Percentiles rank a stretch among this genome's conserved stretches.
These are phyloP conservation scores for Mizuhopecten yessoensis DNA, from an alignment of 1,140 invertebrate genomes.

Conservation along the genomic window DNA sequence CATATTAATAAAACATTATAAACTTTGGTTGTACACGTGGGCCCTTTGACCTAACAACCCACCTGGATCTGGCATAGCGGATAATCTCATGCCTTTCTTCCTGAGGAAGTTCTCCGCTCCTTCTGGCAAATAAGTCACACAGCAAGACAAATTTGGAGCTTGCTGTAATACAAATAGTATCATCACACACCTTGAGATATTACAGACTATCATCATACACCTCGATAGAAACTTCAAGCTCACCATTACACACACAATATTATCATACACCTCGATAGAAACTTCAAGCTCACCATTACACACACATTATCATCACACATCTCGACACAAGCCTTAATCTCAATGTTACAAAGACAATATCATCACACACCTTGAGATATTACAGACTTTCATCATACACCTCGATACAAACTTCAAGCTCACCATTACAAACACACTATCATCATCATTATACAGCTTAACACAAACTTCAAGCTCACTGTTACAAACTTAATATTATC, in stretches of 20 bases:
- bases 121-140: slow-evolving; percentile 87
- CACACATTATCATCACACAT: too few relatives aligned
- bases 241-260: neutral
- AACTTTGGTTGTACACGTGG: too few relatives aligned
- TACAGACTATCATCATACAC: too few relatives aligned
- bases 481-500: too few relatives aligned
- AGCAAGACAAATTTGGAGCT: slow-evolving; percentile 86
- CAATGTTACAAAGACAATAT: neutral
- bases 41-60: neutral
- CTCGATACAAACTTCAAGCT: neutral
- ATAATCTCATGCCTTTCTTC: slow-evolving; percentile 88
- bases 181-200: too few relatives aligned
- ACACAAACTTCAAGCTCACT: neutral
- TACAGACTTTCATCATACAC: too few relatives aligned
- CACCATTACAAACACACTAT: neutral
- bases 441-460: too few relatives aligned
- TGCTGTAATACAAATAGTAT: slow-evolving; percentile 69
- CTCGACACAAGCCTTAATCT: too few relatives aligned
- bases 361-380: too few relatives aligned
- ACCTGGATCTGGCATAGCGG: slow-evolving; percentile 87
- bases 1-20: too few relatives aligned
- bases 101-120: slow-evolving; percentile 85
- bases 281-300: neutral
- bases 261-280: too few relatives aligned
- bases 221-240: neutral